Evolutionary conservation across 2,888 invertebrate species (phyloP).

Genomic region (Lepidochitona cinerea): DNA sequence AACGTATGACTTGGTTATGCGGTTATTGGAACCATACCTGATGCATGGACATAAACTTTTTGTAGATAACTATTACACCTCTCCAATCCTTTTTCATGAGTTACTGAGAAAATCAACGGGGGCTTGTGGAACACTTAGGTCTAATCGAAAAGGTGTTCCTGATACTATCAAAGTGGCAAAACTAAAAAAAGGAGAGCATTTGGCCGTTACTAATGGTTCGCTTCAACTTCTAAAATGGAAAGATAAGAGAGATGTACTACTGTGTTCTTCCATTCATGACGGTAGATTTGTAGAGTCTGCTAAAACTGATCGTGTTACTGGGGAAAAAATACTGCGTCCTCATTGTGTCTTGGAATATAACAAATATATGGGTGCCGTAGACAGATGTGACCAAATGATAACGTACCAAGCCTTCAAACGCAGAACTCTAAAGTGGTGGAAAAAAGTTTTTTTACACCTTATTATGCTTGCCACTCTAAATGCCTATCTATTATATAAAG

Average conservation of each 20-base stretch:
- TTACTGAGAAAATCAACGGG: slow-evolving; percentile 13
- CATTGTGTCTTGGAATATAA: slow-evolving; percentile 24
- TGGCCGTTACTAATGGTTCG: slow-evolving; percentile 5
- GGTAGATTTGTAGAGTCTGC: slow-evolving; percentile 12
- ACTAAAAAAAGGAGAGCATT: slow-evolving; percentile 19
- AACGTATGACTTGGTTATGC: slow-evolving; percentile 26
- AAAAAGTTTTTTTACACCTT: slow-evolving; percentile 31
- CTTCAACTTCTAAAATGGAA: slow-evolving; percentile 17
- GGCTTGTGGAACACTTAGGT: slow-evolving; percentile 22
- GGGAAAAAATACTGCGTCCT: slow-evolving; percentile 19
- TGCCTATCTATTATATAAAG: slow-evolving; percentile 25
- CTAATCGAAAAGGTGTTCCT: slow-evolving; percentile 23
- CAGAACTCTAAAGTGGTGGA: slow-evolving; percentile 35
- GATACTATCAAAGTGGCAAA: too few species aligned
- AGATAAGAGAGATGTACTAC: slow-evolving; percentile 25
- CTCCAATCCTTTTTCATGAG: slow-evolving; percentile 22
- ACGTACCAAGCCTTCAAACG: slow-evolving; percentile 25
- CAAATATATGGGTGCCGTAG: slow-evolving; percentile 35
- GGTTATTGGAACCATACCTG: slow-evolving; percentile 17
- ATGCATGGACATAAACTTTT: slow-evolving; percentile 12
- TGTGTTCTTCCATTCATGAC: slow-evolving; percentile 25
- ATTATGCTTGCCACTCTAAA: slow-evolving; percentile 20
- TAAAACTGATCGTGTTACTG: slow-evolving; percentile 11
- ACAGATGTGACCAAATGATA: slow-evolving; percentile 31
- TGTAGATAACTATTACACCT: slow-evolving; percentile 23